These are phyloP conservation scores for Nannoperca obscura DNA, from an alignment of 2,797 vertebrate species.

Conservation along the genomic window DNA sequence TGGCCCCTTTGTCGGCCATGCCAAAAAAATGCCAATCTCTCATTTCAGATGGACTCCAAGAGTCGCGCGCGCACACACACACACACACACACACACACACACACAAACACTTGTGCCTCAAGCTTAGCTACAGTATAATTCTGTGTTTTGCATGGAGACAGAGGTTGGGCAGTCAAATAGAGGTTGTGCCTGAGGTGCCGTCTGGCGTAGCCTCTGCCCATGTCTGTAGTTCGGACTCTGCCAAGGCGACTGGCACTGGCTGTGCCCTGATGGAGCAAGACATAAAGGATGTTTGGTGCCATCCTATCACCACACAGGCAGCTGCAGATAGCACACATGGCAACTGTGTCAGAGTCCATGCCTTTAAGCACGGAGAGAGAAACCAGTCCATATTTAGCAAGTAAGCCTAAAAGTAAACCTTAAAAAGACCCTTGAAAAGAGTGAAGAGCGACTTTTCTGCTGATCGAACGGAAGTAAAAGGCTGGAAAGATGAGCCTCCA, in stretches of 20 bases:
- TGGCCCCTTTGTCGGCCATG: slow-evolving; percentile 48
- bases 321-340: slow-evolving; percentile 78
- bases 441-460: slow-evolving; percentile 42
- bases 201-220: slow-evolving; percentile 68
- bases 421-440: slow-evolving; percentile 51
- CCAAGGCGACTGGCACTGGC: slow-evolving; percentile 74
- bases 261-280: slow-evolving; percentile 53
- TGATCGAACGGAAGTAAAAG: slow-evolving; percentile 41
- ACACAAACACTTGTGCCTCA: slow-evolving; percentile 20
- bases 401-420: slow-evolving; percentile 36
- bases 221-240: slow-evolving; percentile 62
- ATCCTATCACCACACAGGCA: slow-evolving; percentile 79
- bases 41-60: slow-evolving; percentile 47
- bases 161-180: slow-evolving; percentile 69
- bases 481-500: slow-evolving; percentile 47
- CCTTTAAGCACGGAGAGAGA: slow-evolving; percentile 66
- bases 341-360: slow-evolving; percentile 61
- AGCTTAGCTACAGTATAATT: slow-evolving; percentile 60
- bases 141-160: slow-evolving; percentile 58
- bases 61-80: slow-evolving; percentile 27
- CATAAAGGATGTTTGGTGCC: slow-evolving; percentile 66
- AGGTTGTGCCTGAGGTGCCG: slow-evolving; percentile 73
- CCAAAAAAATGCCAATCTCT: slow-evolving; percentile 72
- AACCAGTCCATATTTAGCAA: slow-evolving; percentile 54
- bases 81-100: slow-evolving; percentile 24